These are phyloP conservation scores for Phocoena sinus DNA, from an alignment of 2,113 vertebrate species.

Conservation along the genomic window DNA sequence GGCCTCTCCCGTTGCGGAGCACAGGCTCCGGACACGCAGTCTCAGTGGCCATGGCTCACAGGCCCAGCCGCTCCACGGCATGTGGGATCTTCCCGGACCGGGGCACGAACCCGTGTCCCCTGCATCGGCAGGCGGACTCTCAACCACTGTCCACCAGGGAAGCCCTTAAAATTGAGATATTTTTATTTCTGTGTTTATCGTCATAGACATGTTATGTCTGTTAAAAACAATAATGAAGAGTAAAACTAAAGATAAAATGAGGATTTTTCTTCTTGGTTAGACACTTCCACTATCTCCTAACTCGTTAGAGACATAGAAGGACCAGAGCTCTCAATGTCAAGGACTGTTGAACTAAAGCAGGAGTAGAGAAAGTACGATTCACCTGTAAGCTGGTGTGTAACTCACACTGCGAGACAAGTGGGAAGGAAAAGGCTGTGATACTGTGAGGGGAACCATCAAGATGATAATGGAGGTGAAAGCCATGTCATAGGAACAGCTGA, in stretches of 20 bases:
- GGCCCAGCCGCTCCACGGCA: too few species aligned
- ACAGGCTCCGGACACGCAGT: too few species aligned
- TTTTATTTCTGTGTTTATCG: background rate
- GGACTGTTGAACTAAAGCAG: background rate
- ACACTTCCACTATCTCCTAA: background rate
- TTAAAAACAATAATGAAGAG: background rate
- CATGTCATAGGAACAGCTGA: background rate
- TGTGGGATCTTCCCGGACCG: too few species aligned
- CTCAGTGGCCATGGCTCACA: too few species aligned
- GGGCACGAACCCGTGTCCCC: too few species aligned
- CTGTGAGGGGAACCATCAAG: background rate
- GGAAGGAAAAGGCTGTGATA: background rate
- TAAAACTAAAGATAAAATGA: background rate
- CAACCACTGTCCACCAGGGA: too few species aligned
- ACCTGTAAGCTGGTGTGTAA: background rate
- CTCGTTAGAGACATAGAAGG: background rate
- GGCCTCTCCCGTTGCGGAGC: too few species aligned
- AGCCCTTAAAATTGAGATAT: background rate
- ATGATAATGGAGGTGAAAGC: background rate
- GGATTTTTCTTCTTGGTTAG: background rate
- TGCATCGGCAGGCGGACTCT: too few species aligned
- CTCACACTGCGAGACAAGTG: background rate
- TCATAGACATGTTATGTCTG: background rate
- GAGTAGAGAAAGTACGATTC: background rate
- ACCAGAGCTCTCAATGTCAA: background rate